Evolutionary conservation across 1,140 invertebrate genomes (phyloP).

Genomic region (Littorina saxatilis): DNA sequence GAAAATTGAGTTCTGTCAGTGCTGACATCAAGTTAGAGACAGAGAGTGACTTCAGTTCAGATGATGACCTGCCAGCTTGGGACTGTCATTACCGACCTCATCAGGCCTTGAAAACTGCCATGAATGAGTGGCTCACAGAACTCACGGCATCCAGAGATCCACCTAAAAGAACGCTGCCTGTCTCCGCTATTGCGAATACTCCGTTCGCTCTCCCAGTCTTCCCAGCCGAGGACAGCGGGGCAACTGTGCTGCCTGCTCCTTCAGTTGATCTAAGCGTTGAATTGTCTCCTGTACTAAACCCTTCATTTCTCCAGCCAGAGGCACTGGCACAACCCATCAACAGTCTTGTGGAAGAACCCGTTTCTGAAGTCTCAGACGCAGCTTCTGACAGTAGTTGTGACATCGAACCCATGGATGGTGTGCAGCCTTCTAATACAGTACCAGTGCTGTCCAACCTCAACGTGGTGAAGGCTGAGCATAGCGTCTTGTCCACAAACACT

Average conservation of each 20-base stretch:
- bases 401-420: conserved; percentile 26
- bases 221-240: background rate
- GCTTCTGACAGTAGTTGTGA: conserved; percentile 15
- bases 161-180: conserved; percentile 42
- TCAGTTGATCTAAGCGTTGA: background rate
- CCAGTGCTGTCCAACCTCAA: conserved; percentile 19
- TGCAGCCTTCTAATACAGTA: conserved; percentile 21
- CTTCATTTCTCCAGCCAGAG: conserved; percentile 7
- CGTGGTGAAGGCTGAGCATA: background rate
- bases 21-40: conserved; percentile 96
- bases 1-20: conserved; percentile 83
- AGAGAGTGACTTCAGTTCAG: conserved; percentile 89
- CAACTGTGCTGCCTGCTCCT: background rate
- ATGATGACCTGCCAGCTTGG: conserved; percentile 84
- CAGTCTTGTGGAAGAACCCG: background rate
- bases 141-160: conserved; percentile 80
- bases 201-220: background rate
- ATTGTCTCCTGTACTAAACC: background rate
- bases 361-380: conserved; percentile 22
- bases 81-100: conserved; percentile 79
- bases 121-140: conserved; percentile 93
- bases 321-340: conserved; percentile 15
- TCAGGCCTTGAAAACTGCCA: conserved; percentile 87
- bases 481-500: background rate
- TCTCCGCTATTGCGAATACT: background rate